These are phyloP conservation scores for Scomber colias DNA, from an alignment of 2,113 vertebrate genomes.

Conservation along the genomic window DNA sequence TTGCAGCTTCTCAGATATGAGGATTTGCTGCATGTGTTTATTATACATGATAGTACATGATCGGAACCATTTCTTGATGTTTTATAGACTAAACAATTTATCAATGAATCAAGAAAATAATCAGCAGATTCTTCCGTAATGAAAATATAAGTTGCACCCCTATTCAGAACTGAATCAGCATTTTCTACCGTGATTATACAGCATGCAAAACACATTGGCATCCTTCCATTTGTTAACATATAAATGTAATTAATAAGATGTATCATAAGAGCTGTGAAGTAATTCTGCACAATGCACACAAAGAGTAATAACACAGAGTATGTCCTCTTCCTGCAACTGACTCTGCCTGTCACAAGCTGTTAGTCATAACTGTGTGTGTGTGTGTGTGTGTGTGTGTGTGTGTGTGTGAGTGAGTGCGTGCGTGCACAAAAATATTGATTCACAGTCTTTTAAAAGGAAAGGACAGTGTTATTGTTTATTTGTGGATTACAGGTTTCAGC, in stretches of 20 bases:
- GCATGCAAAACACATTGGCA: slow-evolving; percentile 18
- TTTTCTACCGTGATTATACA: neutral
- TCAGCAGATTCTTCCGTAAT: too few relatives aligned
- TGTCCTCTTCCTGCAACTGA: slow-evolving; percentile 38
- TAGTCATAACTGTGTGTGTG: slow-evolving; percentile 35
- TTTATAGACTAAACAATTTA: too few relatives aligned
- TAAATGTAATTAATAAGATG: slow-evolving; percentile 20
- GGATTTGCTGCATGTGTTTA: too few relatives aligned
- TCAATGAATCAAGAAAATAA: too few relatives aligned
- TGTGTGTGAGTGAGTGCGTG: neutral
- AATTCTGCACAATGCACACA: neutral
- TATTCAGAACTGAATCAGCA: slow-evolving; percentile 9
- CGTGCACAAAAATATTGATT: slow-evolving; percentile 1
- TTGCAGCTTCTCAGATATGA: too few relatives aligned
- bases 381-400: too few relatives aligned
- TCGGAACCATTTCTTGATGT: too few relatives aligned
- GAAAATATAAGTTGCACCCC: too few relatives aligned
- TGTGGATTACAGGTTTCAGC: slow-evolving; percentile 54
- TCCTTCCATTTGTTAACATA: slow-evolving; percentile 1
- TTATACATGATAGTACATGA: too few relatives aligned
- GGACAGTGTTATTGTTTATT: slow-evolving; percentile 67
- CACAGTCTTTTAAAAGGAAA: slow-evolving; percentile 47
- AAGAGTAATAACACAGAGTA: slow-evolving; percentile 36
- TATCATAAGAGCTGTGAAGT: slow-evolving; percentile 14
- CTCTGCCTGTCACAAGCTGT: slow-evolving; percentile 38